Evolutionary conservation across 2,797 vertebrate species (phyloP).

Genomic region (Phaenicophaeus curvirostris): DNA sequence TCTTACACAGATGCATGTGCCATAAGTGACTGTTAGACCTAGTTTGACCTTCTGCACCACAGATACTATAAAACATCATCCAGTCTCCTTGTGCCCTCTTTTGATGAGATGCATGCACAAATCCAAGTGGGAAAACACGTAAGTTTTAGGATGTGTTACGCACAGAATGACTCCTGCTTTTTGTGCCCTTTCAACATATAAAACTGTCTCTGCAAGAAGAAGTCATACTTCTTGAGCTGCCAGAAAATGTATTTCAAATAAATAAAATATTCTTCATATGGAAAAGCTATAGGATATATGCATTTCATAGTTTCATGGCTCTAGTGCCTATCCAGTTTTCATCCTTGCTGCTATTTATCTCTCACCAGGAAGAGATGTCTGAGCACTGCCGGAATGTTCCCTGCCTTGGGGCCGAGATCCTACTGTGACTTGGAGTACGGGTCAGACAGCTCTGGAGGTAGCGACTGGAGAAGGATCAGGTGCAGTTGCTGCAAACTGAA

Average conservation of each 20-base stretch:
- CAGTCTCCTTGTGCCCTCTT: neutral
- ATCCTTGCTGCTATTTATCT: neutral
- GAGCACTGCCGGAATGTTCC: fast-evolving
- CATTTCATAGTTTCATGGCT: neutral
- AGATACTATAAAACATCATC: neutral
- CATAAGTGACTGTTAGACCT: neutral
- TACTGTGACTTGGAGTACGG: neutral
- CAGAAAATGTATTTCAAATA: slow-evolving; percentile 5
- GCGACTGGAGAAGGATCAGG: neutral
- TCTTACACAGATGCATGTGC: neutral
- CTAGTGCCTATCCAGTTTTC: neutral
- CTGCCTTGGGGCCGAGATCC: neutral
- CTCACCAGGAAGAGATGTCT: neutral
- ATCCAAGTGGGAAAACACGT: slow-evolving; percentile 52
- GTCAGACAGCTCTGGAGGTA: neutral
- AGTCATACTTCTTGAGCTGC: neutral
- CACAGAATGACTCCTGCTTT: slow-evolving; percentile 30
- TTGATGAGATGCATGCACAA: slow-evolving; percentile 38
- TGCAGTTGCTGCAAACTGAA: neutral
- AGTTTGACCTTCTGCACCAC: neutral
- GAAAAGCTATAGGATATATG: neutral
- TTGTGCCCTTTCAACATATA: slow-evolving; percentile 54
- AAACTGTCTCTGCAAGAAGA: slow-evolving; percentile 38
- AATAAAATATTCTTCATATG: neutral
- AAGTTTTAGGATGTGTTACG: slow-evolving; percentile 20